These are phyloP conservation scores for Malthinus seriepunctatus DNA, from an alignment of 2,888 invertebrate species.

Conservation along the genomic window DNA sequence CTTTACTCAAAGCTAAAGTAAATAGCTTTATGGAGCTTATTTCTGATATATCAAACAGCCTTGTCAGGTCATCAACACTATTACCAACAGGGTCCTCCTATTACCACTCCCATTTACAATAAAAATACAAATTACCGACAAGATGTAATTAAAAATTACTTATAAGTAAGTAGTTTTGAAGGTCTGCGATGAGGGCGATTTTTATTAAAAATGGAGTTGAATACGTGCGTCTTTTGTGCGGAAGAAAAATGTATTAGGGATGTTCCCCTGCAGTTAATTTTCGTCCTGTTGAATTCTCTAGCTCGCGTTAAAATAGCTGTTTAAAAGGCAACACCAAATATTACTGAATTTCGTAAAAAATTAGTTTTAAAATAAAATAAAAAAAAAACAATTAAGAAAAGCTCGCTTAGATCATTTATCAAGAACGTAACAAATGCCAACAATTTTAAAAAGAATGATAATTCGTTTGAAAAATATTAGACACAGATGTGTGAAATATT, in stretches of 20 bases:
- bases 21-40: conserved; percentile 44
- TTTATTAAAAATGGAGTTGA: too few relatives aligned
- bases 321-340: too few relatives aligned
- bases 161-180: not conserved
- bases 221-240: too few relatives aligned
- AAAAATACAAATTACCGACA: conserved; percentile 4
- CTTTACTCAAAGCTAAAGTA: conserved; percentile 43
- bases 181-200: too few relatives aligned
- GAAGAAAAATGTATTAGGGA: too few relatives aligned
- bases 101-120: not conserved
- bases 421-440: conserved; percentile 17
- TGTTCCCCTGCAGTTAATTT: too few relatives aligned
- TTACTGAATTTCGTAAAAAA: too few relatives aligned
- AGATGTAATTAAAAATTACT: not conserved
- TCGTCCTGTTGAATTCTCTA: too few relatives aligned
- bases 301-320: too few relatives aligned
- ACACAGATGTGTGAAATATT: conserved; percentile 47
- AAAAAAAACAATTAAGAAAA: too few relatives aligned
- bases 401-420: not conserved
- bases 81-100: not conserved
- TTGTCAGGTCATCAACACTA: conserved; percentile 28
- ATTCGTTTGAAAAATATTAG: conserved; percentile 34
- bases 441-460: conserved; percentile 34
- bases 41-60: conserved; percentile 39
- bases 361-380: too few relatives aligned